Percentiles rank a stretch among this genome's conserved stretches.
phyloP scores from a whole-genome alignment of 2,797 vertebrate genomes.

The Taenioides sp. region DNA sequence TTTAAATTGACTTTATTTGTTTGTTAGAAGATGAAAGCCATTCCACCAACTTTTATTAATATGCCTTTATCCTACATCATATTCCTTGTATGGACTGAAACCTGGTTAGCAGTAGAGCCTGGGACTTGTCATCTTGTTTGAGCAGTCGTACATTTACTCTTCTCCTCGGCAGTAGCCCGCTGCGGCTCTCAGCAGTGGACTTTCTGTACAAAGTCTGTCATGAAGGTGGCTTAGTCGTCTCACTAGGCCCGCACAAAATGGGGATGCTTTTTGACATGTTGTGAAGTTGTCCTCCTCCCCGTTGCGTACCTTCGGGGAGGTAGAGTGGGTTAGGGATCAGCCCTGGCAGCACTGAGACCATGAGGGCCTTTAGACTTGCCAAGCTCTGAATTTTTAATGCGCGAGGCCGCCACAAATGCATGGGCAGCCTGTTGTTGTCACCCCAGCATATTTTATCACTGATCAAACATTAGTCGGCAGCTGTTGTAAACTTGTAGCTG shows the following conservation, averaged over 20 bases:
- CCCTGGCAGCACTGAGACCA: conserved; percentile 73
- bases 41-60: background rate
- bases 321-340: conserved; percentile 38
- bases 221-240: conserved; percentile 73
- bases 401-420: conserved; percentile 83
- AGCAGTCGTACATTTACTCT: conserved; percentile 14
- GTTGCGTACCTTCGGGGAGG: conserved; percentile 79
- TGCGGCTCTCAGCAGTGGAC: conserved; percentile 66
- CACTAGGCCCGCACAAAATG: conserved; percentile 81
- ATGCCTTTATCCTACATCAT: background rate
- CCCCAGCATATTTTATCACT: conserved; percentile 94
- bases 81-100: background rate
- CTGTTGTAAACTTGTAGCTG: conserved; percentile 88
- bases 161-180: conserved; percentile 13
- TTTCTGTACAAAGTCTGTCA: conserved; percentile 64
- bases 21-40: background rate
- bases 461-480: conserved; percentile 93
- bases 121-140: conserved; percentile 8
- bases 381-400: conserved; percentile 92
- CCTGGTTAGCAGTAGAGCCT: background rate
- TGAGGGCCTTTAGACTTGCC: conserved; percentile 79
- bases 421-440: conserved; percentile 89
- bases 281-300: conserved; percentile 85
- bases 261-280: conserved; percentile 89
- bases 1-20: too few relatives aligned